A percentile compares a stretch with the other conserved stretches of the same genome.
These are phyloP conservation scores for Dasypus novemcinctus DNA, from an alignment of 2,113 vertebrate species.

Conservation along the genomic window DNA sequence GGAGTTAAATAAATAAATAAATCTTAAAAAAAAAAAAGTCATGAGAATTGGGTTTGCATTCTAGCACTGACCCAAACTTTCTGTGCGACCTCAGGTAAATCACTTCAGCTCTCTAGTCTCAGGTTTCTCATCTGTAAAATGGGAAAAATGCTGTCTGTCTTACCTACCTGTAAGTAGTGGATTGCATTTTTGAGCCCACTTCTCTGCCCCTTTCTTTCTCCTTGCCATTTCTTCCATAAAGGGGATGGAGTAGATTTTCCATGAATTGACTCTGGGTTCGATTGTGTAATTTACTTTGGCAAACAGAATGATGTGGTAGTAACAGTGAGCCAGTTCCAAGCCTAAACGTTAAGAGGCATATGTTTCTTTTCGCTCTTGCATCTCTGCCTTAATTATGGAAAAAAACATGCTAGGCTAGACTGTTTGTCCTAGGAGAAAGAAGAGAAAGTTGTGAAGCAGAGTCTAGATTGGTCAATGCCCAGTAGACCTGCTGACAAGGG, in stretches of 20 bases:
- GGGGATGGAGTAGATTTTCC: neutral
- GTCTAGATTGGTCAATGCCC: neutral
- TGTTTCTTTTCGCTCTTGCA: neutral
- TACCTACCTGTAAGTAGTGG: neutral
- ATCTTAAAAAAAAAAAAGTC: too few relatives aligned
- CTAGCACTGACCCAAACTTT: neutral
- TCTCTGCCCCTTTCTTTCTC: neutral
- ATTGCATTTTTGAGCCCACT: neutral
- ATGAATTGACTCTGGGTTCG: neutral
- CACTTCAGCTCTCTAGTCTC: constrained; percentile 8
- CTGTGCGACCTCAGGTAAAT: neutral
- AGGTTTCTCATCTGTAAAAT: constrained; percentile 25
- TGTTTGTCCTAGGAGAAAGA: neutral
- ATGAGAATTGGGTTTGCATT: neutral
- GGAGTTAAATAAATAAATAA: too few relatives aligned
- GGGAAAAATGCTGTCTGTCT: neutral
- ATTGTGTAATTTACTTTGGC: neutral
- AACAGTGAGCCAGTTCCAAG: neutral
- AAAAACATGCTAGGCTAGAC: neutral
- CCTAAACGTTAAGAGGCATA: neutral
- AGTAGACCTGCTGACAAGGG: neutral
- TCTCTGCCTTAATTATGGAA: neutral
- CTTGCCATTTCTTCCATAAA: neutral
- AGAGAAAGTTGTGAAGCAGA: neutral
- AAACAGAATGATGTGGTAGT: constrained; percentile 7